These are phyloP conservation scores for Hydrophis major DNA, from an alignment of 2,797 vertebrate genomes.

Conservation along the genomic window DNA sequence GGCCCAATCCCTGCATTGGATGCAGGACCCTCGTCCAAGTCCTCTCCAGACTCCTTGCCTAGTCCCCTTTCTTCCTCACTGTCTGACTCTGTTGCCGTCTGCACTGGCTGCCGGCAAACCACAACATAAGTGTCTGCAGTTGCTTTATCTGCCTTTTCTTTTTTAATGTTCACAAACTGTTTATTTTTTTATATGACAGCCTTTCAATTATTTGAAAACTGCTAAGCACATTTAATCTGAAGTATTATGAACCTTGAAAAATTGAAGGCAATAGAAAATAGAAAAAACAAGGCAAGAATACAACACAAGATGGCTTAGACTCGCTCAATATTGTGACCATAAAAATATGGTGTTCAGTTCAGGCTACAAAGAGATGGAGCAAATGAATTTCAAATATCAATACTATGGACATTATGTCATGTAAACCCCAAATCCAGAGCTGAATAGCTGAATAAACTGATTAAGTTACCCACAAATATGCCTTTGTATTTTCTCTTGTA, in stretches of 20 bases:
- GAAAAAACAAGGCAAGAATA: neutral
- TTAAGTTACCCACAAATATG: neutral
- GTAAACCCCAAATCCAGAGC: neutral
- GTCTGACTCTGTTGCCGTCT: too few species aligned
- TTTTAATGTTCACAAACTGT: neutral
- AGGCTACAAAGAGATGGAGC: neutral
- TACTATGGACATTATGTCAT: neutral
- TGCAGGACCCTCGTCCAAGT: too few species aligned
- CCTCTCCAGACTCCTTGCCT: too few species aligned
- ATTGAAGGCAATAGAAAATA: neutral
- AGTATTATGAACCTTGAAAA: neutral
- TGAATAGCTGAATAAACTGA: neutral
- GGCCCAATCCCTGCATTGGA: too few species aligned
- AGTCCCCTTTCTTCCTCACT: too few species aligned
- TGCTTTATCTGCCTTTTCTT: neutral
- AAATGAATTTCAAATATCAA: neutral
- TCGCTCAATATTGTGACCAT: neutral
- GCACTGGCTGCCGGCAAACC: too few species aligned
- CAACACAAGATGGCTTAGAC: neutral
- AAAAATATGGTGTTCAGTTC: neutral
- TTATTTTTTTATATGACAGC: neutral
- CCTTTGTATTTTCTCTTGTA: neutral
- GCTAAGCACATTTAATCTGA: neutral
- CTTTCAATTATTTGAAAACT: neutral
- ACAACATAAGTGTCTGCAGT: neutral